phyloP scores from a whole-genome alignment of 2,113 vertebrate genomes.

The Suncus etruscus region DNA sequence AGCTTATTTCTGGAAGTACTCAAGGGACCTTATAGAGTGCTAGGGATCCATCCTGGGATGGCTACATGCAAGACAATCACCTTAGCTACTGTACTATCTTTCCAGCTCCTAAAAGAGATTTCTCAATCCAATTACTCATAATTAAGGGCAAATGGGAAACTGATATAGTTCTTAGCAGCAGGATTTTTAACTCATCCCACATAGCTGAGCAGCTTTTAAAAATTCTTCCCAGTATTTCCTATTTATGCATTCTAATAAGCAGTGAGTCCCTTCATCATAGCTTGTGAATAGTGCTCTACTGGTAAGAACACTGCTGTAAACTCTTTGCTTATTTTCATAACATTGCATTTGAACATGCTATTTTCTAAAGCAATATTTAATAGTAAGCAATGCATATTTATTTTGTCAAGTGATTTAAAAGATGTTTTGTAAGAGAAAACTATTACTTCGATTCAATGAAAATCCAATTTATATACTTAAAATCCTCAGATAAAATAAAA shows the following conservation, averaged over 20 bases:
- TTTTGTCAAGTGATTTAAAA: conserved; percentile 57
- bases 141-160: conserved; percentile 50
- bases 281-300: background rate
- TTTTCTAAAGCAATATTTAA: conserved; percentile 58
- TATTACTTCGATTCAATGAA: conserved; percentile 37
- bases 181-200: conserved; percentile 3
- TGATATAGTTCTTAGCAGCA: background rate
- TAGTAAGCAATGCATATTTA: conserved; percentile 26
- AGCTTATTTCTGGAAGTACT: too few relatives aligned
- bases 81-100: too few relatives aligned
- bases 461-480: conserved; percentile 41
- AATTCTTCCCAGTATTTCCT: background rate
- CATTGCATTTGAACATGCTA: conserved; percentile 46
- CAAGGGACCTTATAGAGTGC: too few relatives aligned
- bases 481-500: conserved; percentile 11
- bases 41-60: too few relatives aligned
- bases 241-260: conserved; percentile 36
- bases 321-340: conserved; percentile 48
- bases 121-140: conserved; percentile 27
- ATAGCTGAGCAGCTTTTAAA: conserved; percentile 47
- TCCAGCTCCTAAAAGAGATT: background rate
- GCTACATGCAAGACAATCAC: too few relatives aligned
- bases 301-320: too few relatives aligned
- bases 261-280: background rate
- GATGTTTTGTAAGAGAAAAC: conserved; percentile 5